Percentiles rank a stretch among this genome's conserved stretches.
phyloP scores from a whole-genome alignment of 2,113 vertebrate species.

The Cyanistes caeruleus region DNA sequence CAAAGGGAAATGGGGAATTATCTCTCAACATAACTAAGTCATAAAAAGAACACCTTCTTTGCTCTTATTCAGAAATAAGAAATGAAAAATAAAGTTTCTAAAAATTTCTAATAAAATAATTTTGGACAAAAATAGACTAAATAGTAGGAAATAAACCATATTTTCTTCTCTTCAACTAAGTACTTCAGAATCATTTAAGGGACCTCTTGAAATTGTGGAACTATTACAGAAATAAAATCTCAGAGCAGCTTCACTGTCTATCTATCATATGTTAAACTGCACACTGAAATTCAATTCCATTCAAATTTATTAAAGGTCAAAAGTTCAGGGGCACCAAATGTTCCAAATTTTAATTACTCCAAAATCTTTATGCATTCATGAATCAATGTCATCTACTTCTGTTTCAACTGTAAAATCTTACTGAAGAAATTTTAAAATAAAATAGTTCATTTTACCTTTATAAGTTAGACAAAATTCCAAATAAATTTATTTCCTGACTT shows the following conservation, averaged over 20 bases:
- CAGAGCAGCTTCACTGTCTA: neutral
- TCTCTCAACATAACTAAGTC: neutral
- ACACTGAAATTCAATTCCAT: neutral
- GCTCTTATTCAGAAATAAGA: neutral
- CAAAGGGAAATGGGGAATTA: neutral
- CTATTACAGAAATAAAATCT: neutral
- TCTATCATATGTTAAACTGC: neutral
- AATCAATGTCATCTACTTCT: neutral
- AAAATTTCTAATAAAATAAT: neutral
- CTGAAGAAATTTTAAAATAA: neutral
- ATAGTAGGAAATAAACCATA: neutral
- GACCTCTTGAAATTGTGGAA: neutral
- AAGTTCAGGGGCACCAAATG: neutral
- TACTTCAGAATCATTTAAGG: neutral
- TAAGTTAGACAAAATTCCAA: neutral
- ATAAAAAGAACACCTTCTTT: neutral
- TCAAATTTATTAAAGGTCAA: slow-evolving; percentile 8
- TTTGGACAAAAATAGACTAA: neutral
- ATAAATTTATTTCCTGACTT: neutral
- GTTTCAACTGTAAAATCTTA: neutral
- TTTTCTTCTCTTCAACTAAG: neutral
- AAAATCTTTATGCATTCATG: neutral
- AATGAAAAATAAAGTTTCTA: neutral
- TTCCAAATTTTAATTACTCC: neutral
- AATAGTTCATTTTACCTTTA: neutral